Conservation (phyloP, 2,888 invertebrate genomes). For the Notodonta dromedarius region DNA sequence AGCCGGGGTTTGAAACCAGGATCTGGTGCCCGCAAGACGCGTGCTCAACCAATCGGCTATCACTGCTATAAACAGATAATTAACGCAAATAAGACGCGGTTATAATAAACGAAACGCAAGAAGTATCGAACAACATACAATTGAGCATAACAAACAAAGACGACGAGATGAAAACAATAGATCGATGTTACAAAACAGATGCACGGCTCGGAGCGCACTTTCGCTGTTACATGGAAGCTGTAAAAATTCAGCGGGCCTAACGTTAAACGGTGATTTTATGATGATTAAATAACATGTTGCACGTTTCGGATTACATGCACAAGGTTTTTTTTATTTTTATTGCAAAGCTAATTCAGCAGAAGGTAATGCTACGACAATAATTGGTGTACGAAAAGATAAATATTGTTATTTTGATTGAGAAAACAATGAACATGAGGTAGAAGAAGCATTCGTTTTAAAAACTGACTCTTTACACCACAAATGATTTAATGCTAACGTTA, state of each 20-base stretch:
- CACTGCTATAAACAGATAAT: neutral
- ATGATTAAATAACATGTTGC: conserved; percentile 24
- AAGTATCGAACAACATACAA: neutral
- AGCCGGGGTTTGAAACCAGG: too few species aligned
- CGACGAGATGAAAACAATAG: neutral
- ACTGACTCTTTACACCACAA: neutral
- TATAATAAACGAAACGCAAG: neutral
- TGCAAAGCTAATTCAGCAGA: too few species aligned
- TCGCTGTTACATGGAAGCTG: conserved; percentile 25
- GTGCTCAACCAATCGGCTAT: too few species aligned
- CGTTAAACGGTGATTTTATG: conserved; percentile 16
- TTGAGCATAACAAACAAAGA: neutral
- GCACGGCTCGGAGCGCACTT: conserved; percentile 19
- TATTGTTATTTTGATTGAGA: too few species aligned
- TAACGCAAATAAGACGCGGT: too few species aligned
- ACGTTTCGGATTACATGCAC: neutral
- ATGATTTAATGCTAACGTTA: too few species aligned
- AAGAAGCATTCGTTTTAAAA: too few species aligned
- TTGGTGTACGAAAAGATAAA: too few species aligned
- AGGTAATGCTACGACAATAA: too few species aligned
- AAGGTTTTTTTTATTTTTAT: neutral
- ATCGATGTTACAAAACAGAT: conserved; percentile 15
- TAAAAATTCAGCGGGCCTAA: conserved; percentile 19
- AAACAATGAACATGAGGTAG: too few species aligned
- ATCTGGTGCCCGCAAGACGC: too few species aligned